Conservation (phyloP, 2,113 vertebrate species). For the Aleadryas rufinucha region DNA sequence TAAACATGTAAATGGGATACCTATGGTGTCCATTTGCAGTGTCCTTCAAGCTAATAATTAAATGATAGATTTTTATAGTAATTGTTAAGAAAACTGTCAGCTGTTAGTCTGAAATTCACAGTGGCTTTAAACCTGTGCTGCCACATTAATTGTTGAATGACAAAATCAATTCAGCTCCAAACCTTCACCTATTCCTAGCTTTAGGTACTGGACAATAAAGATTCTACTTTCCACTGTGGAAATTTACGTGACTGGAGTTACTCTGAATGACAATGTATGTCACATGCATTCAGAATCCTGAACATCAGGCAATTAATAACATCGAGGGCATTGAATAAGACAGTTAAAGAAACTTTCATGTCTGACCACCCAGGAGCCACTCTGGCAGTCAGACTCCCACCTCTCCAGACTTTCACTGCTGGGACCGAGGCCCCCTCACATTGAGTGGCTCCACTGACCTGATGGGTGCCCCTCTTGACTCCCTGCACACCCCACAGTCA, state of each 20-base stretch:
- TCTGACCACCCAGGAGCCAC: background rate
- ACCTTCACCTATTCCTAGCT: background rate
- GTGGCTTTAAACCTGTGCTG: background rate
- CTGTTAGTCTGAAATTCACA: background rate
- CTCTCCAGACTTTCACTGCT: background rate
- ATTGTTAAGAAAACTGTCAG: constrained; percentile 51
- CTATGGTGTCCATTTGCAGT: constrained; percentile 47
- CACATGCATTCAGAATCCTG: background rate
- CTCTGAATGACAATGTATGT: background rate
- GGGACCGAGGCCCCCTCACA: accelerated
- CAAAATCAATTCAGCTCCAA: background rate
- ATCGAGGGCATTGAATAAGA: background rate
- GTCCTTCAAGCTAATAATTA: constrained; percentile 68
- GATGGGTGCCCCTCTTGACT: too few species aligned
- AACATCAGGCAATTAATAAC: background rate
- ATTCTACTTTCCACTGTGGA: background rate
- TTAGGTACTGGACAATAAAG: background rate
- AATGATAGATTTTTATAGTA: constrained; percentile 69
- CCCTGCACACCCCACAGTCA: background rate
- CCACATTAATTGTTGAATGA: background rate
- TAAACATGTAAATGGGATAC: constrained; percentile 67
- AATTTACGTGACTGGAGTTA: background rate
- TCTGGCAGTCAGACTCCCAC: background rate
- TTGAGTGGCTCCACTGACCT: background rate
- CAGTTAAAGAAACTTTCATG: background rate